Conservation (phyloP, 2,888 invertebrate genomes). For the Cistogaster globosa region DNA sequence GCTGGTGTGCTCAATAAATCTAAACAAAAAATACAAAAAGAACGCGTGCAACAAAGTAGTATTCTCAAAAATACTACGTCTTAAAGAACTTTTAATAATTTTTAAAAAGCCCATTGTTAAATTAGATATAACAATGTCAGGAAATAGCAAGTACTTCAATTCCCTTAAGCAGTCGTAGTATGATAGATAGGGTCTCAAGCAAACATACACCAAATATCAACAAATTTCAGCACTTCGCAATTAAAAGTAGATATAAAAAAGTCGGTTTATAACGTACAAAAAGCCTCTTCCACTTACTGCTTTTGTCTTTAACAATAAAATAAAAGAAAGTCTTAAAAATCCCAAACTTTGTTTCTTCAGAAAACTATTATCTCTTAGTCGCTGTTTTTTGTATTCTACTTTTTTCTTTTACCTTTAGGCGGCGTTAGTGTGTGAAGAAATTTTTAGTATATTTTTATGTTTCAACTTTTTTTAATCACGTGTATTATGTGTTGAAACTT, state of each 20-base stretch:
- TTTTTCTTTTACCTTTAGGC: conserved; percentile 42
- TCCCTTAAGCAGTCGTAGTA: too few relatives aligned
- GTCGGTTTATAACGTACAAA: conserved; percentile 6
- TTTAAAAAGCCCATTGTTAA: too few relatives aligned
- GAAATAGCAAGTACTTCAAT: too few relatives aligned
- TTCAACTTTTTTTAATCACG: conserved; percentile 63
- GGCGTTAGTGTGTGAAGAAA: conserved; percentile 64
- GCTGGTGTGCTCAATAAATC: too few relatives aligned
- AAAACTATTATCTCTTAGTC: conserved; percentile 39
- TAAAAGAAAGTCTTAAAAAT: conserved; percentile 50
- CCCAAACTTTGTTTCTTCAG: conserved; percentile 44
- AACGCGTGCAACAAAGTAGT: too few relatives aligned
- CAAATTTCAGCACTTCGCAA: too few relatives aligned
- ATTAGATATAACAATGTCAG: too few relatives aligned
- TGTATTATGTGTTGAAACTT: conserved; percentile 55
- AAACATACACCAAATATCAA: too few relatives aligned
- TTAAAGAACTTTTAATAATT: too few relatives aligned
- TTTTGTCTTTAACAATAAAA: conserved; percentile 26
- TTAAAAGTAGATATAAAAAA: not conserved
- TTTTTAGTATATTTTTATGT: conserved; percentile 19
- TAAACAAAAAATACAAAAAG: too few relatives aligned
- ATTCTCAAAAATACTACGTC: too few relatives aligned
- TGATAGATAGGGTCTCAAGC: too few relatives aligned
- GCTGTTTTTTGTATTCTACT: not conserved
- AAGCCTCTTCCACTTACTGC: conserved; percentile 4